Evolutionary conservation across 30 jellyfish, hydroid and myxozoan genomes (phyloP).

Genomic region (Rhopilema esculentum): DNA sequence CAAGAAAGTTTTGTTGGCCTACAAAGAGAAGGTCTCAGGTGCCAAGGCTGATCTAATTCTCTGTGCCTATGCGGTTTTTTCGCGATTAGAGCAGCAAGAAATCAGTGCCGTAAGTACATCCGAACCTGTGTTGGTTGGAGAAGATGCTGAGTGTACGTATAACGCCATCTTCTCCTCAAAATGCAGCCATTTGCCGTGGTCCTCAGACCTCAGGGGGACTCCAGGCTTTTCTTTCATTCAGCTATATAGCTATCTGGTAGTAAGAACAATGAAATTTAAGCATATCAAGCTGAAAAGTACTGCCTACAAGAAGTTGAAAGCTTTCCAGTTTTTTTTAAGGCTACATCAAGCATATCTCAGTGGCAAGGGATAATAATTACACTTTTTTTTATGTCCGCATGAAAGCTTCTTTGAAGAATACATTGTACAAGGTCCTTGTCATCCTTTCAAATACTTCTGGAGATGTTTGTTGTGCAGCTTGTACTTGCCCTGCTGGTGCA

Average conservation of each 20-base stretch:
- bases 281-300: constrained; percentile 22
- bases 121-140: not conserved
- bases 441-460: constrained; percentile 24
- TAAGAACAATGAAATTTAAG: constrained; percentile 14
- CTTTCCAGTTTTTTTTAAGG: constrained; percentile 25
- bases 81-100: not conserved
- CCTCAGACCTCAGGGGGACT: not conserved
- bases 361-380: constrained; percentile 25
- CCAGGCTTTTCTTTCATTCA: not conserved
- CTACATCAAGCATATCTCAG: constrained; percentile 14
- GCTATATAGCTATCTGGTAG: not conserved
- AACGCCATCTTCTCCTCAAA: not conserved
- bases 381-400: constrained; percentile 23
- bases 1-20: constrained; percentile 4
- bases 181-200: not conserved
- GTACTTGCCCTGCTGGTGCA: constrained; percentile 55
- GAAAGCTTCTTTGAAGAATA: constrained; percentile 46
- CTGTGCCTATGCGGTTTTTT: not conserved
- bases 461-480: constrained; percentile 35
- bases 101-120: not conserved
- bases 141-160: not conserved
- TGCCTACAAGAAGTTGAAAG: constrained; percentile 21
- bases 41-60: constrained; percentile 14
- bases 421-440: constrained; percentile 5
- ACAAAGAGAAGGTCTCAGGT: constrained; percentile 17